phyloP scores from a whole-genome alignment of 2,113 vertebrate species.

The Tachysurus fulvidraco region DNA sequence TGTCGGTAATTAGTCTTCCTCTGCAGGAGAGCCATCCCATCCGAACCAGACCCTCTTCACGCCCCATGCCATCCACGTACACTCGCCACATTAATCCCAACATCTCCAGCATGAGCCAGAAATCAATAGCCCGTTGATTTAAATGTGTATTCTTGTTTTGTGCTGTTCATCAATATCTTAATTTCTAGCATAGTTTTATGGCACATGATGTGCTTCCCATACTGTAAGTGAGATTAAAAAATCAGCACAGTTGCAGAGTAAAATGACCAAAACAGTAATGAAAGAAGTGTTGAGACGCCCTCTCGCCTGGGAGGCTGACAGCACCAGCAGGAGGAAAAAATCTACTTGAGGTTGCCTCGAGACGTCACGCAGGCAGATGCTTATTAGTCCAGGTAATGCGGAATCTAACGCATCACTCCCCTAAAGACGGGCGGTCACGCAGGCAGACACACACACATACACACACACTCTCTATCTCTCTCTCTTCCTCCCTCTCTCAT shows the following conservation, averaged over 20 bases:
- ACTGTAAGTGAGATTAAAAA: background rate
- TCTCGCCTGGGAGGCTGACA: conserved; percentile 35
- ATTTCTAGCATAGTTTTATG: background rate
- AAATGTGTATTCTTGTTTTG: conserved; percentile 1
- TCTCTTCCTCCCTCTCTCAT: background rate
- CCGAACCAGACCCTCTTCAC: conserved; percentile 32
- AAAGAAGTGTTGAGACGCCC: conserved; percentile 8
- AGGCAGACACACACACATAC: conserved; percentile 46
- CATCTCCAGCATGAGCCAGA: conserved; percentile 14
- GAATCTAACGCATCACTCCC: conserved; percentile 54
- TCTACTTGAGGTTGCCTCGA: conserved; percentile 44
- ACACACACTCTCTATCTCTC: background rate
- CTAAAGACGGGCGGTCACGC: conserved; percentile 64
- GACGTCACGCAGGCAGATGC: conserved; percentile 53
- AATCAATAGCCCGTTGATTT: conserved; percentile 15
- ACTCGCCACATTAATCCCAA: conserved; percentile 30
- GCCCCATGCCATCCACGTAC: conserved; percentile 30
- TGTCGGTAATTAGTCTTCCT: conserved; percentile 48
- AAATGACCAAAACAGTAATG: conserved; percentile 12
- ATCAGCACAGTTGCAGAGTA: background rate
- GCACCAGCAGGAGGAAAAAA: conserved; percentile 29
- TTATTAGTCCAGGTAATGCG: conserved; percentile 61
- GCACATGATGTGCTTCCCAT: background rate
- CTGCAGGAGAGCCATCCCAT: conserved; percentile 41
- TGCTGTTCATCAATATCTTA: background rate